Conservation (phyloP, 2,797 vertebrate genomes). For the Poecilia picta region DNA sequence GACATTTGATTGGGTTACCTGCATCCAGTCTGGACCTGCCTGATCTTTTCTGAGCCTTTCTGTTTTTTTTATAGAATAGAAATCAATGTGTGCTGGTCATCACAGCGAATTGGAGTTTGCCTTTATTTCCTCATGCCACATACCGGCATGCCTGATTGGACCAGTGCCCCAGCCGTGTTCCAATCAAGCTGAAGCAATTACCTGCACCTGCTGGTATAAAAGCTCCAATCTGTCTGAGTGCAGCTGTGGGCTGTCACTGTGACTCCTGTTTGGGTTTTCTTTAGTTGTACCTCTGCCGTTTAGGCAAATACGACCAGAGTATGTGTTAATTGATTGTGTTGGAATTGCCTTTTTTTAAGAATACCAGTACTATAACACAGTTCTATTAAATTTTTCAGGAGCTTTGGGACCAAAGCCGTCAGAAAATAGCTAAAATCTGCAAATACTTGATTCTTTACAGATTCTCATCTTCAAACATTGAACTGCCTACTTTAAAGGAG, state of each 20-base stretch:
- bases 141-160: conserved; percentile 12
- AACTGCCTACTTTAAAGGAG: too few species aligned
- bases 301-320: not conserved
- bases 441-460: too few species aligned
- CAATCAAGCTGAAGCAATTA: conserved; percentile 7
- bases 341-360: not conserved
- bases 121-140: conserved; percentile 1
- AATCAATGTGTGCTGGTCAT: conserved; percentile 2
- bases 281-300: not conserved
- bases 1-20: not conserved
- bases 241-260: not conserved
- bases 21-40: not conserved
- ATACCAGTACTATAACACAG: not conserved
- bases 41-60: not conserved
- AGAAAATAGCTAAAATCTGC: too few species aligned
- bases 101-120: not conserved
- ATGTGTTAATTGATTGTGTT: not conserved
- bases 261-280: not conserved
- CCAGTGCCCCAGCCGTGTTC: conserved; percentile 2
- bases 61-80: too few species aligned
- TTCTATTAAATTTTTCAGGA: not conserved
- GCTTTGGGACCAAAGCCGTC: too few species aligned
- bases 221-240: not conserved
- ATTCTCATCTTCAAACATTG: too few species aligned
- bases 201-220: conserved; percentile 12